Conservation (phyloP, 2,888 invertebrate genomes). For the Alentia gelatinosa region DNA sequence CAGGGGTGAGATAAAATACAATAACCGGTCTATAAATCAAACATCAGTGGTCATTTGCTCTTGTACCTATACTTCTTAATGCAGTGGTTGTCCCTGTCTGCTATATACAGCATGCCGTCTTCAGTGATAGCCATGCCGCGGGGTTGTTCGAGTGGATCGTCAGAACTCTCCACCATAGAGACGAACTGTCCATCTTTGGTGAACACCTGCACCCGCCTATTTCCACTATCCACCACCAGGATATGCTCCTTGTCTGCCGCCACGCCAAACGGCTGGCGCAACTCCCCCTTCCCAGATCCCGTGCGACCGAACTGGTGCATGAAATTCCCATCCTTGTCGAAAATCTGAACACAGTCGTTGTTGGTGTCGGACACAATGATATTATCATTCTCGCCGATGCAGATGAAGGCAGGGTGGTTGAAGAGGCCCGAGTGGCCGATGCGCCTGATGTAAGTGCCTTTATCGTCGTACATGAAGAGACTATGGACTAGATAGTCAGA, state of each 20-base stretch:
- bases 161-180: constrained; percentile 65
- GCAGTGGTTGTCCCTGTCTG: constrained; percentile 66
- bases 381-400: constrained; percentile 60
- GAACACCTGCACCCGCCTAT: constrained; percentile 64
- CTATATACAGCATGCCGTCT: constrained; percentile 64
- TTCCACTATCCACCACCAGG: constrained; percentile 65
- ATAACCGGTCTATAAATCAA: too few species aligned
- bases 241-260: constrained; percentile 62
- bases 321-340: constrained; percentile 61
- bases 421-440: constrained; percentile 62
- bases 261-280: constrained; percentile 65
- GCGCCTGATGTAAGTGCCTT: constrained; percentile 59
- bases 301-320: constrained; percentile 61
- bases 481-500: constrained; percentile 65
- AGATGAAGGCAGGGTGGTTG: constrained; percentile 66
- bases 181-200: constrained; percentile 62
- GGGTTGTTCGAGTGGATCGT: constrained; percentile 62
- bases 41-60: not conserved
- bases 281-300: constrained; percentile 63
- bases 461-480: constrained; percentile 63
- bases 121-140: constrained; percentile 63
- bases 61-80: constrained; percentile 64
- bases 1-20: too few species aligned
- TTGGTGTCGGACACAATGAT: constrained; percentile 66
- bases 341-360: constrained; percentile 63